Base-by-base conservation (phyloP, 1,140 invertebrate species). In the Hypsibius dujardini region DNA sequence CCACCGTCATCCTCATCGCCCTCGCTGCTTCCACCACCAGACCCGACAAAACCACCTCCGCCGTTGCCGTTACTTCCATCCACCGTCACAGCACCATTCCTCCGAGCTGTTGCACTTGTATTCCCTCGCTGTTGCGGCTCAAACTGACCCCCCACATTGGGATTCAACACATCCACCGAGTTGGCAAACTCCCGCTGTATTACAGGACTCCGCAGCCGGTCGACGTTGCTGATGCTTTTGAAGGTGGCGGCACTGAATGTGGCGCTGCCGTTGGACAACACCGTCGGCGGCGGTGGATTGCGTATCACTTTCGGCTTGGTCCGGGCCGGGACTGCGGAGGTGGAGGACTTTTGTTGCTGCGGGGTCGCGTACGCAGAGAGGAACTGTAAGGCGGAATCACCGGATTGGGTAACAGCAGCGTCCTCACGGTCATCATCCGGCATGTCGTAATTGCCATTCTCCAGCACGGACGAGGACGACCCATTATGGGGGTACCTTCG, bases 241-340 rank as follows among this genome's bases (percentile, higher is more conserved):
- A 7, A 7, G 45, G 42, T 7, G 62, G 7, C 42, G 3, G 42
- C 7, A 7, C 42, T 42, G 7, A 42, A 67, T 3, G 7, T 67
- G 62, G 3, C 62, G 45, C 7, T 67, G 3, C 62, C 62, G 62
- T 67, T 67, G 7, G n/a, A n/a, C n/a, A n/a, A n/a, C n/a, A n/a
- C n/a, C n/a, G n/a, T n/a, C n/a, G 50, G 7, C 50, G n/a, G 7
- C 3, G 7, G 62, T 14, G 62, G 62, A 42, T 14, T 67, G 3
- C 62, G 62, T 67, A 67, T 67, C 42, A 67, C 62, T 67, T 67
- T 67, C 3, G 62, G 62, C 62, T 67, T 67, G 7, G 42, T 14
- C 42, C 42, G 7, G 42, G 42, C 62, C 50, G 50, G 50, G n/a
- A n/a, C n/a, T n/a, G n/a, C n/a, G n/a, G n/a, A n/a, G n/a, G n/a